A percentile compares a stretch with the other conserved stretches of the same genome.
phyloP scores from a whole-genome alignment of 2,113 vertebrate genomes.

The Ophthalmolycus amberensis region DNA sequence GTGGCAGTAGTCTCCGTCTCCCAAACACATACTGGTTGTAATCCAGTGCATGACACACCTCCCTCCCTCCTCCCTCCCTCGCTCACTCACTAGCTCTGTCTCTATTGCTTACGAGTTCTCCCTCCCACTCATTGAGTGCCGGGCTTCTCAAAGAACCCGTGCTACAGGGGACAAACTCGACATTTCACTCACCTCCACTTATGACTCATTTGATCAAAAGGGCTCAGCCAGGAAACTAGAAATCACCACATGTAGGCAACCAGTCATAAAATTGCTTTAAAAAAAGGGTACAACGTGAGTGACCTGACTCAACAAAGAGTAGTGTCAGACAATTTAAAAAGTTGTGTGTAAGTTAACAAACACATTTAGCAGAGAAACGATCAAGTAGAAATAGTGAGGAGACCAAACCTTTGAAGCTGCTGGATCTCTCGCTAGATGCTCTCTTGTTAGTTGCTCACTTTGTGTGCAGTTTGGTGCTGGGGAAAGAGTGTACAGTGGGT shows the following conservation, averaged over 20 bases:
- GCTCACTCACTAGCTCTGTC: constrained; percentile 23
- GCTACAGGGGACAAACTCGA: constrained; percentile 46
- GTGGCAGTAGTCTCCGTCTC: constrained; percentile 48
- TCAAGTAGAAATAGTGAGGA: not conserved
- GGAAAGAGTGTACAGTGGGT: not conserved
- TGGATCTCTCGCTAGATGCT: not conserved
- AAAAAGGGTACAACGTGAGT: constrained; percentile 1
- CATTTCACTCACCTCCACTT: constrained; percentile 30
- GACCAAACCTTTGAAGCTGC: not conserved
- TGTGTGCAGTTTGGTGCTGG: constrained; percentile 2
- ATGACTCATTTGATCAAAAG: constrained; percentile 46
- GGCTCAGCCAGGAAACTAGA: not conserved
- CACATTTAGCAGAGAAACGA: not conserved
- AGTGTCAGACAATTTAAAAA: not conserved
- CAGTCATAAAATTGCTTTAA: not conserved
- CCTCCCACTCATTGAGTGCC: constrained; percentile 67
- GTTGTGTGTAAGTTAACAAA: not conserved
- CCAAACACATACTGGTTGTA: constrained; percentile 71
- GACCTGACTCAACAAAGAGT: constrained; percentile 4
- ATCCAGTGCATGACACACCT: constrained; percentile 74
- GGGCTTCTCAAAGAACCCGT: constrained; percentile 56
- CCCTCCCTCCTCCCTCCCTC: constrained; percentile 49
- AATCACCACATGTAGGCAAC: not conserved
- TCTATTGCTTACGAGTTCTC: constrained; percentile 57
- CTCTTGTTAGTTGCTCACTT: not conserved